Percentiles rank a stretch among this genome's conserved stretches.
Conservation (phyloP, 92 coral and sea anemone species). For the Heteractis magnifica region DNA sequence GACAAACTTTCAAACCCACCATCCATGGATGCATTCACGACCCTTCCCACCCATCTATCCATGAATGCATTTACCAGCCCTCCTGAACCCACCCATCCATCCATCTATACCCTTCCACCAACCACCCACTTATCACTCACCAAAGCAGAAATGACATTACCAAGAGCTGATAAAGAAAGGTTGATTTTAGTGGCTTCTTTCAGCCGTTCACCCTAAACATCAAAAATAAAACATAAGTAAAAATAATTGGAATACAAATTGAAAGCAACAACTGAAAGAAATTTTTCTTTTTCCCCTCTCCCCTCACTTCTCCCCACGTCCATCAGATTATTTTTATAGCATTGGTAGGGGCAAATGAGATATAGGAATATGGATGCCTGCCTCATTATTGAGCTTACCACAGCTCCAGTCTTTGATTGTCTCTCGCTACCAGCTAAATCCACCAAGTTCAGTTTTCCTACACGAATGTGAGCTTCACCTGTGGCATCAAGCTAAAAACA, state of each 20-base stretch:
- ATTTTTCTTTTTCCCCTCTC: too few relatives aligned
- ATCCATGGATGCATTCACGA: neutral
- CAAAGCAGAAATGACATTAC: conserved; percentile 95
- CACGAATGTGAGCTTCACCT: conserved; percentile 94
- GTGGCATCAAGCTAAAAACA: conserved; percentile 70
- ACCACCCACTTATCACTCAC: conserved; percentile 47
- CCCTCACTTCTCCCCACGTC: too few relatives aligned
- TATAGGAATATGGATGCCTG: too few relatives aligned
- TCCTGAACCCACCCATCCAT: too few relatives aligned
- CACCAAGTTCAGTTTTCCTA: conserved; percentile 97
- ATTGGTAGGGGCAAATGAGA: too few relatives aligned
- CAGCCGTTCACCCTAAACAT: conserved; percentile 77
- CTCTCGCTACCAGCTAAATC: conserved; percentile 99
- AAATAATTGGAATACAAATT: neutral
- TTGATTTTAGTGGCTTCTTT: conserved; percentile 98
- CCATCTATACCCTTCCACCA: neutral
- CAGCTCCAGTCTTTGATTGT: conserved; percentile 94
- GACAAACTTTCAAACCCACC: too few relatives aligned
- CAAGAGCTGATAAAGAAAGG: conserved; percentile 94
- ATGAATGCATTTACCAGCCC: too few relatives aligned
- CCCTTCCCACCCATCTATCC: neutral
- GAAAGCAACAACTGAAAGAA: neutral
- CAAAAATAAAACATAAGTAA: neutral
- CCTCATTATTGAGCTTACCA: conserved; percentile 45
- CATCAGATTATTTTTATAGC: too few relatives aligned